Evolutionary conservation across 2,113 vertebrate genomes (phyloP).

Genomic region (Corvus hawaiiensis): DNA sequence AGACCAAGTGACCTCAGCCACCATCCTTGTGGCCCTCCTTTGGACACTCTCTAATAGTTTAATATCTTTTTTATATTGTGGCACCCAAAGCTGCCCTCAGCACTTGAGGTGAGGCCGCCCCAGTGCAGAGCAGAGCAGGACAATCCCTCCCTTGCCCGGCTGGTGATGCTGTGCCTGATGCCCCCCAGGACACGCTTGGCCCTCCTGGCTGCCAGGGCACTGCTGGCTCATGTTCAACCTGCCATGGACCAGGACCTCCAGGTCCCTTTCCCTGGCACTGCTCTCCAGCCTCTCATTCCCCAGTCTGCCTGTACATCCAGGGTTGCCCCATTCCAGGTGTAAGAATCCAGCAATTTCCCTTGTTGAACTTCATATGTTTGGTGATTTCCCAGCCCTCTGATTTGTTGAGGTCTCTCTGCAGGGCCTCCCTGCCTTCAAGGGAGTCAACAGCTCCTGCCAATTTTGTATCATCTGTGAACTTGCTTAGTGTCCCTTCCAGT

Average conservation of each 20-base stretch:
- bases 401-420: no score
- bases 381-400: no score
- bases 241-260: neutral
- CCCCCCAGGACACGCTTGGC: neutral
- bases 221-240: neutral
- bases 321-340: neutral
- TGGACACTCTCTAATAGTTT: neutral
- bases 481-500: no score
- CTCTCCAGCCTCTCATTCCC: neutral
- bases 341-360: neutral
- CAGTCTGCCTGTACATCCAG: neutral
- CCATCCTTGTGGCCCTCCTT: neutral
- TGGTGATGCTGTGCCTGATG: neutral
- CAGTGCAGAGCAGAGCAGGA: neutral
- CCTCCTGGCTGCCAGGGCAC: neutral
- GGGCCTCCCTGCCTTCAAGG: no score
- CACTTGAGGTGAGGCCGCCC: accelerated
- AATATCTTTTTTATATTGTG: neutral
- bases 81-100: neutral
- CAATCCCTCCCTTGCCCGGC: neutral
- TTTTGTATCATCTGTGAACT: no score
- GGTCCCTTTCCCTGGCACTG: neutral
- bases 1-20: neutral
- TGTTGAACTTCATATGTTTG: neutral
- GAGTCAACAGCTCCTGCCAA: no score